Conservation (phyloP, 1,140 invertebrate species). For the Homarus americanus region DNA sequence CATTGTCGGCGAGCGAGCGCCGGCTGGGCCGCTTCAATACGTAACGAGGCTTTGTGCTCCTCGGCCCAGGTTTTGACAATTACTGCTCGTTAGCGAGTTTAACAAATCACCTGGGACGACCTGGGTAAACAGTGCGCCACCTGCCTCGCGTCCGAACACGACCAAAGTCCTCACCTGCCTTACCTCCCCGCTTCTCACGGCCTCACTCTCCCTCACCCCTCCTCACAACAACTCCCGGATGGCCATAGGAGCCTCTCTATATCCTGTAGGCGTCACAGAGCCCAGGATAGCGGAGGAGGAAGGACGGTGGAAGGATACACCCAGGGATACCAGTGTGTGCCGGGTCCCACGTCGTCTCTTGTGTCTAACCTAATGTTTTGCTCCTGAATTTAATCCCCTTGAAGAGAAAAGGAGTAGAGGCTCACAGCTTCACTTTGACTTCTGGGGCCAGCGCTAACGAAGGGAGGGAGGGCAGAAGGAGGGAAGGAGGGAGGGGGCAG, state of each 20-base stretch:
- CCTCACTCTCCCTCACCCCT: background rate
- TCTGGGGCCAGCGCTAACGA: slow-evolving; percentile 45
- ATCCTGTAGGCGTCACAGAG: background rate
- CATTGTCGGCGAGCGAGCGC: slow-evolving; percentile 28
- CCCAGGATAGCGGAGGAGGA: background rate
- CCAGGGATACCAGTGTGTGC: background rate
- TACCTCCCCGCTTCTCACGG: background rate
- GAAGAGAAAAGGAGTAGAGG: slow-evolving; percentile 45
- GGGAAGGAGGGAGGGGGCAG: background rate
- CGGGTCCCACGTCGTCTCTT: slow-evolving; percentile 25
- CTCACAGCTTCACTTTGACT: slow-evolving; percentile 44
- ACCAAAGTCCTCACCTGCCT: background rate
- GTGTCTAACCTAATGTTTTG: slow-evolving; percentile 67
- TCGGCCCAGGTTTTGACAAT: slow-evolving; percentile 72
- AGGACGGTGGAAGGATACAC: background rate
- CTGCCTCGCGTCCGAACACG: slow-evolving; percentile 1
- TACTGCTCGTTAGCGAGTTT: slow-evolving; percentile 74
- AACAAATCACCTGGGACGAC: slow-evolving; percentile 71
- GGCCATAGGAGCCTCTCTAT: background rate
- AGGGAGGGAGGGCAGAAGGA: slow-evolving; percentile 12
- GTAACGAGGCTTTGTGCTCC: slow-evolving; percentile 47
- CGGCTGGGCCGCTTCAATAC: slow-evolving; percentile 45
- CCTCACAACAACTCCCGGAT: background rate
- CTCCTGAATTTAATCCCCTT: slow-evolving; percentile 63
- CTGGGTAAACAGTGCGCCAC: slow-evolving; percentile 48